Percentiles rank a stretch among this genome's conserved stretches.
These are phyloP conservation scores for Telmatochromis brachygnathus DNA, from an alignment of 2,113 vertebrate genomes.

Conservation along the genomic window DNA sequence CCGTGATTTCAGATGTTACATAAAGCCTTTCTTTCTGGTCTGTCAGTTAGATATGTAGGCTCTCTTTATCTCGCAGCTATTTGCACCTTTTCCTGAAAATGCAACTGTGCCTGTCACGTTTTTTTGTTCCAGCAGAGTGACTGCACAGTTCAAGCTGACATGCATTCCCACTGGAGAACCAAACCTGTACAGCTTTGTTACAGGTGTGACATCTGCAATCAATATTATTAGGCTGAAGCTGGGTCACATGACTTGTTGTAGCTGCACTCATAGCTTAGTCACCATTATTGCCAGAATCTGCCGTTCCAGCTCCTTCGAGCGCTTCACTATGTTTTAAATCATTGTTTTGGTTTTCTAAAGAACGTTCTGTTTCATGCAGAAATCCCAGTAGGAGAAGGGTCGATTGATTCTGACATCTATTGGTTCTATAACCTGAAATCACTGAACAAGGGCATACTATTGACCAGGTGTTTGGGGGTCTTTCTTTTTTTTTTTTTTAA, in stretches of 20 bases:
- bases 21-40: constrained; percentile 9
- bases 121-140: neutral
- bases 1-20: constrained; percentile 13
- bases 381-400: neutral
- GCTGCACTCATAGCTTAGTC: neutral
- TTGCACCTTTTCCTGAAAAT: constrained; percentile 8
- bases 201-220: neutral
- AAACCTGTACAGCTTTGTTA: neutral
- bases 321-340: neutral
- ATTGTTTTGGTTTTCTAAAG: neutral
- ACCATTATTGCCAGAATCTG: neutral
- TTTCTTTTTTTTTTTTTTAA: neutral
- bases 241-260: neutral
- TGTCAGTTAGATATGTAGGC: neutral
- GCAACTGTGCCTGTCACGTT: neutral
- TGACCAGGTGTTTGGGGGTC: neutral
- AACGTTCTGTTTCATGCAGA: neutral
- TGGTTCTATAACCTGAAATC: neutral
- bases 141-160: neutral
- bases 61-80: neutral
- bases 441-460: neutral
- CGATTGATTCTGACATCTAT: neutral
- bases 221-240: neutral
- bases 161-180: neutral
- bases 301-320: neutral